phyloP scores from a whole-genome alignment of 2,113 vertebrate species.

The Podilymbus podiceps region DNA sequence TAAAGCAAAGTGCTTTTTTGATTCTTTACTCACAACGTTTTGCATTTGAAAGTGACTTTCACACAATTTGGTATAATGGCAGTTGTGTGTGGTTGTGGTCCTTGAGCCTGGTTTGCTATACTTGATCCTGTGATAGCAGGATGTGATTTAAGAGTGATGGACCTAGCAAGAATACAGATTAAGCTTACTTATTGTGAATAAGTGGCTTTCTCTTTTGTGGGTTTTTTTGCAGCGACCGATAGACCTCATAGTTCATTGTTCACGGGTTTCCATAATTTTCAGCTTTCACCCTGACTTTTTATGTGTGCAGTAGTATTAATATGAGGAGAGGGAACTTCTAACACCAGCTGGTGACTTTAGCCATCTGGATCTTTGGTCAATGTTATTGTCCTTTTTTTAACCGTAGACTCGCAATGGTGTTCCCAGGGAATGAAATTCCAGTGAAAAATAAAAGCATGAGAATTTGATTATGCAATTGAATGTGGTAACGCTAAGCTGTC shows the following conservation, averaged over 20 bases:
- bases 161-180: not conserved
- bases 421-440: not conserved
- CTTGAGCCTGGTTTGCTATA: not conserved
- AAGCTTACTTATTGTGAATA: not conserved
- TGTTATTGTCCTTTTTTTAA: not conserved
- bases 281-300: not conserved
- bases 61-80: not conserved
- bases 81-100: not conserved
- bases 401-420: not conserved
- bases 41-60: not conserved
- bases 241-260: not conserved
- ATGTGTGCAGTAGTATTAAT: not conserved
- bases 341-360: not conserved
- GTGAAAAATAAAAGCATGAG: not conserved
- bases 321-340: not conserved
- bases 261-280: not conserved
- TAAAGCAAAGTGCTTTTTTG: not conserved
- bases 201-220: not conserved
- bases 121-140: not conserved
- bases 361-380: not conserved
- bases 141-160: not conserved
- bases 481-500: not conserved
- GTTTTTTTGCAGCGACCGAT: not conserved
- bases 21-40: not conserved
- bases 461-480: not conserved